phyloP scores from a whole-genome alignment of 2,888 invertebrate species.

The Dimorphilus gyrociliatus region DNA sequence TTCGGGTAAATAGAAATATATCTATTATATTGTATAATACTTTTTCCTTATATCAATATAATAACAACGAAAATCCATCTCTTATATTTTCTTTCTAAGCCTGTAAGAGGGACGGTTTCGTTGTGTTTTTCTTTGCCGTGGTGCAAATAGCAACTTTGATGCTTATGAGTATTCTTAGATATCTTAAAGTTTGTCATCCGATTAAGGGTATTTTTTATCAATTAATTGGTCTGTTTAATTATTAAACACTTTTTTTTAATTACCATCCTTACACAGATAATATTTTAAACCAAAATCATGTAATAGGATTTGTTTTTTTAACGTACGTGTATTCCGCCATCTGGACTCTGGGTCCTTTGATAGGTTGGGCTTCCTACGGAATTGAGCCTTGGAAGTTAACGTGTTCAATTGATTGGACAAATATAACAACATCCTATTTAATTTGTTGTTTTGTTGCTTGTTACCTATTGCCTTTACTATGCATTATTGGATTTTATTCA shows the following conservation, averaged over 20 bases:
- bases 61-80: too few relatives aligned
- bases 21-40: too few relatives aligned
- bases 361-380: slow-evolving; percentile 14
- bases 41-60: too few relatives aligned
- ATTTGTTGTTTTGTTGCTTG: slow-evolving; percentile 4
- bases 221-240: too few relatives aligned
- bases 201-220: slow-evolving; percentile 2
- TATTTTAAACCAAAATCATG: too few relatives aligned
- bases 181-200: slow-evolving; percentile 6
- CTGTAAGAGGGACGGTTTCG: slow-evolving; percentile 2
- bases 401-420: slow-evolving; percentile 12
- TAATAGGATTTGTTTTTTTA: too few relatives aligned
- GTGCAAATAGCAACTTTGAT: slow-evolving; percentile 12
- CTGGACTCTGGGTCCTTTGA: slow-evolving; percentile 11
- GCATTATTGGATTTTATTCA: too few relatives aligned
- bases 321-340: slow-evolving; percentile 8
- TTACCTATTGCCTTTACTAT: slow-evolving; percentile 4
- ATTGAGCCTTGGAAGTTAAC: slow-evolving; percentile 11
- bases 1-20: too few relatives aligned
- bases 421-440: slow-evolving; percentile 5
- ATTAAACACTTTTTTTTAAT: too few relatives aligned
- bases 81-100: slow-evolving; percentile 2
- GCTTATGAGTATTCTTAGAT: slow-evolving; percentile 10
- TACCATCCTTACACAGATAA: too few relatives aligned
- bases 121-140: slow-evolving; percentile 9